A percentile compares a stretch with the other conserved stretches of the same genome.
These are phyloP conservation scores for Stenoptilia bipunctidactyla DNA, from an alignment of 2,888 invertebrate species.

Conservation along the genomic window DNA sequence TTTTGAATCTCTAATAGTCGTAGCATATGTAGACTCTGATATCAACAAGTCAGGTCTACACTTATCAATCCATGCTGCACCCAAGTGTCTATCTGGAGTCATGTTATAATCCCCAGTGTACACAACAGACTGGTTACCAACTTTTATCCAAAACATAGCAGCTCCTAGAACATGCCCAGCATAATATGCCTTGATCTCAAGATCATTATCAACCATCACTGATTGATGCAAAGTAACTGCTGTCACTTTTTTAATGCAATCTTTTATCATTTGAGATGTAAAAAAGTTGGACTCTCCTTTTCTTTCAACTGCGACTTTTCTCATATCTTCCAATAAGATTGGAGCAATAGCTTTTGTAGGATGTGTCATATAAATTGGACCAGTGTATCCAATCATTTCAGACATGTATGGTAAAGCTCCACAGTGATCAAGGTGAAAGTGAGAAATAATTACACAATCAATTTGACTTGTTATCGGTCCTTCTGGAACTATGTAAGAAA, in stretches of 20 bases:
- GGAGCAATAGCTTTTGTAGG: conserved; percentile 99
- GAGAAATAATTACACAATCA: conserved; percentile 98
- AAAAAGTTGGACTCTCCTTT: conserved; percentile 99
- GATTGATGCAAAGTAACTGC: conserved; percentile 97
- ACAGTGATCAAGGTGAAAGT: conserved; percentile 98
- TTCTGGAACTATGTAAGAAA: conserved; percentile 92
- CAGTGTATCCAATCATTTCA: conserved; percentile 98
- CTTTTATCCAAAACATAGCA: conserved; percentile 97
- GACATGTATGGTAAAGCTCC: conserved; percentile 94
- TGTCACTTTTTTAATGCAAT: conserved; percentile 98
- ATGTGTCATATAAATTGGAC: conserved; percentile 99
- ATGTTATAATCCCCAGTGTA: conserved; percentile 99
- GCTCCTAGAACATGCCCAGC: conserved; percentile 99
- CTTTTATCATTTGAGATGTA: conserved; percentile 98
- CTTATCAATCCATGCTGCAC: conserved; percentile 99
- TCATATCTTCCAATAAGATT: conserved; percentile 93
- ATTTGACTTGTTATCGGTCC: conserved; percentile 95
- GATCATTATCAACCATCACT: conserved; percentile 95
- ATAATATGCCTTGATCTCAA: conserved; percentile 99
- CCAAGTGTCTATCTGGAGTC: conserved; percentile 99
- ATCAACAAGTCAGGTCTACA: conserved; percentile 97
- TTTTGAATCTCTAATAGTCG: conserved; percentile 98
- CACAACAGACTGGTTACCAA: conserved; percentile 97
- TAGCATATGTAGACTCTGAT: conserved; percentile 98
- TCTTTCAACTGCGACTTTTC: conserved; percentile 95